Base-by-base conservation (phyloP, 2,113 vertebrate genomes). In the Kryptolebias marmoratus region DNA sequence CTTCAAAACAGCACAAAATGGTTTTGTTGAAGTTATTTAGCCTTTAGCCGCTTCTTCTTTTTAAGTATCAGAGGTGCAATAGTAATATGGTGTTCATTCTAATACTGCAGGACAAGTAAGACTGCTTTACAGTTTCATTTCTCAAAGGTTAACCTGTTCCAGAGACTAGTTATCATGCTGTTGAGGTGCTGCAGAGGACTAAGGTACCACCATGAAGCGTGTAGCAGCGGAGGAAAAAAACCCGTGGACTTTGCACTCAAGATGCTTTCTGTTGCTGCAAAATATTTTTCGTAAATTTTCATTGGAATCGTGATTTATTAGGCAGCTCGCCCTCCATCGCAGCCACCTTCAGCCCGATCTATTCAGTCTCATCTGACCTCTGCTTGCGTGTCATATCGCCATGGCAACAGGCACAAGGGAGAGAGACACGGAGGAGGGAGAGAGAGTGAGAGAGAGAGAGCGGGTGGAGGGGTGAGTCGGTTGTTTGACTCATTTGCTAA, bases 371-470 rank as follows among this genome's bases (percentile, higher is more conserved):
- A 81, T 87, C 87, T 93, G 90, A 92, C 91, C 90, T 93, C 89
- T 88, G 86, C 88, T 89, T 91, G 86, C 68, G 74, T 92, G 79
- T 90, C 75, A 89, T 63, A 91, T 93, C 75, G 77, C 91, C 90
- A 94, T 91, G 90, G 92, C 89, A 94, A 94, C 93, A 91, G 83
- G 85, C 73, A 78, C 81, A 81, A 22, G 54, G 75, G 74, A 86
- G 81, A 88, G 81, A 87, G 58, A 82, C 70, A 87, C 27, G 63
- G 64, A 76, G 71, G 72, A 70, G 52, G 61, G 58, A 64, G 42
- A 52, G 67, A 62, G 57, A 58, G 16, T 27, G 44, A 27, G 31
- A 58, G 52, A 55, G 67, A 30, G 59, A 1, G 27, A n/a, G n/a
- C 16, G 58, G 42, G 44, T 53, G 36, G 52, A 56, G 62, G 57